Base-by-base conservation (phyloP, 2,888 invertebrate genomes). In the Scaptomyza cyrtandrae region DNA sequence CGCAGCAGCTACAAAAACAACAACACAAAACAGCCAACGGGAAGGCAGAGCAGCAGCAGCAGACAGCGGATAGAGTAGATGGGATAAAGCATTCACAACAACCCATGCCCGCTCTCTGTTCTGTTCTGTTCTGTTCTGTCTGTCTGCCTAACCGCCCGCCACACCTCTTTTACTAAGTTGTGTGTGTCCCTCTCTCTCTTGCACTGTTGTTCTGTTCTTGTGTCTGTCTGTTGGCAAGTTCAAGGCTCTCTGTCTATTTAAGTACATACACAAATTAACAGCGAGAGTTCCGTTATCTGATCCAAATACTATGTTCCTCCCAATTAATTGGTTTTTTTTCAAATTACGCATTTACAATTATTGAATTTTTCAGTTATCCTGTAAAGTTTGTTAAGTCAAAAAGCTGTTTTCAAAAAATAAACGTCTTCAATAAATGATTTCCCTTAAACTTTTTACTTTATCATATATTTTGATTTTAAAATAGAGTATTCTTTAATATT, bases 181-280 rank as follows among this genome's bases (percentile, higher is more conserved):
- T 24, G 24, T 5, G 2, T 24, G 2, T 2, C 43, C 27, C 24
- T 24, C 24, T 3, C 24, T 24, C 35, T 46, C 13, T 35, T 49
- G 52, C 61, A 16, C 14, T n/a, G 48, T 49, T 7, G 24, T 44
- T 24, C 33, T 41, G 48, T 16, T 29, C 16, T 50, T 27, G 19
- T 50, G 68, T 67, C 52, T 44, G 48, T 37, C 48, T 60, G 49
- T 46, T 43, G 39, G 73, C 89, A 89, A 90, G 90, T 90, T 89
- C 89, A 89, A 89, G 90, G 90, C 90, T 90, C 75, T 53, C 45
- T 43, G 44, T 16, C 52, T 10, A 41, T 37, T 27, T 29, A 58
- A 29, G 67, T 45, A 29, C 14, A 35, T 39, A 27, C 33, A 66
- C 33, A 55, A 53, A 35, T 24, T 27, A 33, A 66, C 43, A 54